Conservation (phyloP, 2,113 vertebrate species). For the Alligator mississippiensis region DNA sequence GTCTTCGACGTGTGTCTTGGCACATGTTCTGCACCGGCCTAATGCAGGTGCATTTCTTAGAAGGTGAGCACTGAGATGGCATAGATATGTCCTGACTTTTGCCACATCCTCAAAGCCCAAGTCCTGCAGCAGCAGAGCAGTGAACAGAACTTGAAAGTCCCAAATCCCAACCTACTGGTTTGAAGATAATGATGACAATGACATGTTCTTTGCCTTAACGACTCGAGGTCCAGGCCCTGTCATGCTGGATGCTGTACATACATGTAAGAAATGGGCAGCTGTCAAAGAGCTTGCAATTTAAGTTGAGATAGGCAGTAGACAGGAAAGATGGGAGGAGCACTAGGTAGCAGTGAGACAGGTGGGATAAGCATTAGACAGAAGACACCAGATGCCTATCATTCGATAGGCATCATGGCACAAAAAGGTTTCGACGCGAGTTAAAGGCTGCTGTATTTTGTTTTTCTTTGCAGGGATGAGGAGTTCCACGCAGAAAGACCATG, state of each 20-base stretch:
- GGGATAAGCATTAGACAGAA: neutral
- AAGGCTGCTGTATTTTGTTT: no score
- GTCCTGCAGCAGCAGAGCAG: neutral
- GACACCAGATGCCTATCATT: neutral
- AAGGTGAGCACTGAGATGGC: no score
- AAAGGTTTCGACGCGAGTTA: no score
- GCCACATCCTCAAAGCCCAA: no score
- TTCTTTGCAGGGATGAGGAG: neutral
- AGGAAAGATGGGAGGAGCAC: neutral
- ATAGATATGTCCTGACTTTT: no score
- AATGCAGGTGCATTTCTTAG: no score
- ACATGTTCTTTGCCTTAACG: neutral
- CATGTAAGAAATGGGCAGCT: neutral
- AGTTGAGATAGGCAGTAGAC: neutral
- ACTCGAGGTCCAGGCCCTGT: neutral
- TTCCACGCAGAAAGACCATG: neutral
- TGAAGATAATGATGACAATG: neutral
- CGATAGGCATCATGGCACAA: no score
- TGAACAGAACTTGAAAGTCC: neutral
- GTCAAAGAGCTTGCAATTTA: neutral
- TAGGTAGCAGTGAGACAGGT: neutral
- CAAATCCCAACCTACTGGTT: neutral
- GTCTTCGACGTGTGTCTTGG: no score
- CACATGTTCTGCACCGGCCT: no score
- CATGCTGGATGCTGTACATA: neutral